These are phyloP conservation scores for Morpho achilles DNA, from an alignment of 2,888 invertebrate species.

Conservation along the genomic window DNA sequence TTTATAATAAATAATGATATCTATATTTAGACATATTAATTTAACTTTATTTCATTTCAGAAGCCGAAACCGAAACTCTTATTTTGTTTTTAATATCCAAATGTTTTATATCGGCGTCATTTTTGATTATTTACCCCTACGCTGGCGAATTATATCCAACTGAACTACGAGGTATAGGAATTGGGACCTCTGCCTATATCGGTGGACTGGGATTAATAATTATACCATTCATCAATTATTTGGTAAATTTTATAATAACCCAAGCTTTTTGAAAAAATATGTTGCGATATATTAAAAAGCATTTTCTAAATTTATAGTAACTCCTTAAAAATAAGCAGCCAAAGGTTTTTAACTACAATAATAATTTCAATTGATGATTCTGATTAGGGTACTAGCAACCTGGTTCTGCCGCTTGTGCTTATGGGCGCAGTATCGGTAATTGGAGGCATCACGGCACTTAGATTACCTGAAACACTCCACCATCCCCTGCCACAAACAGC, in stretches of 20 bases:
- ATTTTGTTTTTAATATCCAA: slow-evolving; percentile 90
- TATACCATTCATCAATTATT: slow-evolving; percentile 94
- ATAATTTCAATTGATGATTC: not conserved
- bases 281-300: too few relatives aligned
- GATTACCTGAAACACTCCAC: slow-evolving; percentile 92
- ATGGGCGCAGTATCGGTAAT: slow-evolving; percentile 90
- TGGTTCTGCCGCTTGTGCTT: slow-evolving; percentile 89
- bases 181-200: slow-evolving; percentile 94
- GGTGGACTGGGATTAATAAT: slow-evolving; percentile 92
- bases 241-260: slow-evolving; percentile 78
- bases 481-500: slow-evolving; percentile 90
- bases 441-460: slow-evolving; percentile 88
- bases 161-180: slow-evolving; percentile 91
- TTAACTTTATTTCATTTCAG: slow-evolving; percentile 58
- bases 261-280: too few relatives aligned
- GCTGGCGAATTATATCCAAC: slow-evolving; percentile 96
- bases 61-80: slow-evolving; percentile 86
- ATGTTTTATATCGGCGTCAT: slow-evolving; percentile 93
- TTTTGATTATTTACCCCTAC: slow-evolving; percentile 94
- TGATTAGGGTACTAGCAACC: slow-evolving; percentile 87
- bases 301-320: too few relatives aligned
- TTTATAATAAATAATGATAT: not conserved
- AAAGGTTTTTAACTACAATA: too few relatives aligned
- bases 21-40: slow-evolving; percentile 2
- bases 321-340: too few relatives aligned